These are phyloP conservation scores for Hyles vespertilio DNA, from an alignment of 1,140 invertebrate genomes.

Conservation along the genomic window DNA sequence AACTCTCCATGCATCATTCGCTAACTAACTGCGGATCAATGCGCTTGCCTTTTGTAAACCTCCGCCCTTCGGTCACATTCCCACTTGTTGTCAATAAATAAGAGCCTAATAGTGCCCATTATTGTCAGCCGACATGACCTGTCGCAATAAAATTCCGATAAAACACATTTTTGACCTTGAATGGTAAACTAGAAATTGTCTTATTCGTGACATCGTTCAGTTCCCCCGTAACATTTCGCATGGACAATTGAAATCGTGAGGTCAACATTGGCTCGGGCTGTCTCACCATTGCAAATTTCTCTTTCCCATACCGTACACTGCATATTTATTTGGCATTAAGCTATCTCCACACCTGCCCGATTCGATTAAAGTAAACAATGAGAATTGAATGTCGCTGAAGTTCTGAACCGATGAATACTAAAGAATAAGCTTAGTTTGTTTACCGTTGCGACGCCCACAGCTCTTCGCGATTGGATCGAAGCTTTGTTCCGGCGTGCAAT, in stretches of 20 bases:
- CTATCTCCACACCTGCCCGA: constrained; percentile 22
- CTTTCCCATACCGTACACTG: constrained; percentile 60
- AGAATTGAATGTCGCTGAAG: constrained; percentile 3
- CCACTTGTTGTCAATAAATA: too few relatives aligned
- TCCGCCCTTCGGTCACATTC: too few relatives aligned
- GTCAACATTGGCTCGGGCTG: constrained; percentile 62
- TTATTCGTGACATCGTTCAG: constrained; percentile 67
- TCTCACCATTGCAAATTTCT: constrained; percentile 66
- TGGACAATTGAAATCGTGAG: constrained; percentile 74
- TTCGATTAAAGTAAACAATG: constrained; percentile 19
- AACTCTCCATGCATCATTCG: too few relatives aligned
- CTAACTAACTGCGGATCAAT: too few relatives aligned
- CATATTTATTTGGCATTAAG: constrained; percentile 41
- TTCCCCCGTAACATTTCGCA: constrained; percentile 66
- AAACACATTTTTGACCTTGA: constrained; percentile 61
- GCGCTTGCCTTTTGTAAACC: too few relatives aligned
- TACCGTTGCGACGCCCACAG: too few relatives aligned
- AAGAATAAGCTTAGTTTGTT: too few relatives aligned
- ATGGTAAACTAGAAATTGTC: constrained; percentile 59
- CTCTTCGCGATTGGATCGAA: constrained; percentile 12
- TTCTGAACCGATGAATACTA: too few relatives aligned
- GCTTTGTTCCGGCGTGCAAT: constrained; percentile 13
- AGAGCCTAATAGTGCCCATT: too few relatives aligned
- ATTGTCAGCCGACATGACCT: too few relatives aligned
- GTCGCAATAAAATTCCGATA: not conserved